A percentile compares a stretch with the other conserved stretches of the same genome.
These are phyloP conservation scores for Lottia gigantea DNA, from an alignment of 2,888 invertebrate genomes.

Conservation along the genomic window DNA sequence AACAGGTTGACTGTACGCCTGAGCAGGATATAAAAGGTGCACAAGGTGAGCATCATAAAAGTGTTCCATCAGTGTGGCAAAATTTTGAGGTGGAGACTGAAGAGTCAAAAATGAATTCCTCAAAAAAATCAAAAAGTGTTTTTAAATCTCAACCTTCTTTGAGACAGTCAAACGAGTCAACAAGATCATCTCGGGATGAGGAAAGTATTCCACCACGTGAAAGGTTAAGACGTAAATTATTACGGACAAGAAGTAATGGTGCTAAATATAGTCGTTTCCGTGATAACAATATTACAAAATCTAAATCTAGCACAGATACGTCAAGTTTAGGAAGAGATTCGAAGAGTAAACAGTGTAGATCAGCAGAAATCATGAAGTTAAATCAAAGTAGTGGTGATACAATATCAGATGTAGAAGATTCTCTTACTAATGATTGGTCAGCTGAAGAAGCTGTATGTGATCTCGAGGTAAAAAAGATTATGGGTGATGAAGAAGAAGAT, in stretches of 20 bases:
- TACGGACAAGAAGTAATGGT: constrained; percentile 40
- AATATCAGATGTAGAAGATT: constrained; percentile 46
- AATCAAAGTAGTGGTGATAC: constrained; percentile 38
- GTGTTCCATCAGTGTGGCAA: constrained; percentile 33
- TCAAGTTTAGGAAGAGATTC: constrained; percentile 20
- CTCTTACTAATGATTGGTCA: constrained; percentile 55
- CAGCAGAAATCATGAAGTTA: constrained; percentile 10
- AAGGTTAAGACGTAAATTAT: constrained; percentile 30
- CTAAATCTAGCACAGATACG: constrained; percentile 23
- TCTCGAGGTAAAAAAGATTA: constrained; percentile 58
- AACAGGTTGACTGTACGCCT: constrained; percentile 11
- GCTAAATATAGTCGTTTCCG: constrained; percentile 42
- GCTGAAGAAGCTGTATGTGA: constrained; percentile 60
- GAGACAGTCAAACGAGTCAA: constrained; percentile 16
- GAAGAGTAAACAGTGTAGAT: constrained; percentile 20
- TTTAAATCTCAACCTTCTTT: constrained; percentile 38
- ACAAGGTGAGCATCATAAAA: constrained; percentile 16
- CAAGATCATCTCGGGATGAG: background rate
- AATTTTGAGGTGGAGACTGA: constrained; percentile 24
- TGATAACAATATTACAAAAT: constrained; percentile 36
- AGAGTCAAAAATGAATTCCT: background rate
- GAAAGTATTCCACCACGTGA: constrained; percentile 25
- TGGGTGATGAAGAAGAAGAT: constrained; percentile 50
- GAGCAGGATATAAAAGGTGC: constrained; percentile 29
- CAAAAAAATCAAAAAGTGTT: constrained; percentile 9